Percentiles rank a stretch among this genome's conserved stretches.
Conservation (phyloP, 2,888 invertebrate genomes). For the Ctena decussata region DNA sequence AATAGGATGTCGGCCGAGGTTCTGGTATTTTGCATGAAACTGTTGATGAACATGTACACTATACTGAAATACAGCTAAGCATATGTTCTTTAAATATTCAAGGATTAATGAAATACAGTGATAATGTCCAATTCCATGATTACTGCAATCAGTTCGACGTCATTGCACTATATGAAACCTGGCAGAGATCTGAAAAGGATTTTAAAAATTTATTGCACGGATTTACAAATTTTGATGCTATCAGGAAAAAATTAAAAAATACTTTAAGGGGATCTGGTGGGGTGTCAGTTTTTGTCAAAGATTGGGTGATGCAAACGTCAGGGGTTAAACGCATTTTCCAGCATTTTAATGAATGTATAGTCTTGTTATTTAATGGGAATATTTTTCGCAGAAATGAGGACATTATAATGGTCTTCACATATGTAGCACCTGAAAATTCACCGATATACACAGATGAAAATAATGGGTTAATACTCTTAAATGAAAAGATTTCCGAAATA, state of each 20-base stretch:
- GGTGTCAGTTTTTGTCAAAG: constrained; percentile 25
- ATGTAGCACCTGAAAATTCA: constrained; percentile 36
- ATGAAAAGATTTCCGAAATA: constrained; percentile 18
- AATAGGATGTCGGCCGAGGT: constrained; percentile 23
- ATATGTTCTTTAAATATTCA: constrained; percentile 26
- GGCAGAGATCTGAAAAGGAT: not conserved
- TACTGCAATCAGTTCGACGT: constrained; percentile 4
- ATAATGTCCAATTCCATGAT: not conserved
- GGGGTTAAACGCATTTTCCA: not conserved
- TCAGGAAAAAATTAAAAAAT: not conserved
- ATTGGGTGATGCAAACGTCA: not conserved
- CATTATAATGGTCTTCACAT: constrained; percentile 21
- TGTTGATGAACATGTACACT: not conserved
- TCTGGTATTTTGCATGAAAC: not conserved
- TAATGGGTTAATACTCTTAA: constrained; percentile 21
- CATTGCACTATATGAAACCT: constrained; percentile 17
- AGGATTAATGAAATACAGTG: constrained; percentile 16
- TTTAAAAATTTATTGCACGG: constrained; percentile 10
- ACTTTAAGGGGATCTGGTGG: constrained; percentile 20
- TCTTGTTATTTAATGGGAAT: not conserved
- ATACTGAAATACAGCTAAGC: not conserved
- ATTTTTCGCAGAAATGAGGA: not conserved
- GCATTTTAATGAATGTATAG: not conserved
- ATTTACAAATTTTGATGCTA: constrained; percentile 16
- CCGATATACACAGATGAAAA: constrained; percentile 29